Evolutionary conservation across 1,140 invertebrate genomes (phyloP).

Genomic region (Venturia canescens): DNA sequence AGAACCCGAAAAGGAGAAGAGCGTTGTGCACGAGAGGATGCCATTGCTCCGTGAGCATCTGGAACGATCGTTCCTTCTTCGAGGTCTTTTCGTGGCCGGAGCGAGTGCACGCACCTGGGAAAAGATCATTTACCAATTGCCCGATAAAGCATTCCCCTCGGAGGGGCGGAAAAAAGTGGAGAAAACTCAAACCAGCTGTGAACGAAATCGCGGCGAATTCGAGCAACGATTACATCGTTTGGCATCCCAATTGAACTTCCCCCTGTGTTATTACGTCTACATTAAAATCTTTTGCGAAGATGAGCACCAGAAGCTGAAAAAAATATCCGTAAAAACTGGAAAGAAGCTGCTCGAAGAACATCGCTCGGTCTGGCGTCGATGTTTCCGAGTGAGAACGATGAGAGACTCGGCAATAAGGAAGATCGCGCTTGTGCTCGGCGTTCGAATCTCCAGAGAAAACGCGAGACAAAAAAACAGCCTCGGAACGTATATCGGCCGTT

Average conservation of each 20-base stretch:
- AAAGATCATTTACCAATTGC: conserved; percentile 2
- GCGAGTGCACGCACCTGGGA: conserved; percentile 3
- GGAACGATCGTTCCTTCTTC: background rate
- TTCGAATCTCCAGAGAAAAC: background rate
- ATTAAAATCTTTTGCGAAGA: background rate
- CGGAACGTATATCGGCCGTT: background rate
- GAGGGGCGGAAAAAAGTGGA: background rate
- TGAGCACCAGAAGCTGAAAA: background rate
- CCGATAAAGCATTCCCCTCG: conserved; percentile 1
- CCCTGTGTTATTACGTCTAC: conserved; percentile 6
- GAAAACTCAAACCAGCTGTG: background rate
- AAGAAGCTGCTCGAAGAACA: background rate
- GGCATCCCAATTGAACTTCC: background rate
- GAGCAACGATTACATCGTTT: background rate
- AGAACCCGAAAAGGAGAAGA: background rate
- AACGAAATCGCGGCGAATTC: background rate
- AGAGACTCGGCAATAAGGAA: background rate
- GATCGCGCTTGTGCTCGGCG: background rate
- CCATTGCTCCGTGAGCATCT: background rate
- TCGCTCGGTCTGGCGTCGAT: conserved; percentile 9
- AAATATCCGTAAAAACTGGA: background rate
- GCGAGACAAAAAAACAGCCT: background rate
- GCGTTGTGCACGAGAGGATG: background rate
- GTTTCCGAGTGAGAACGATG: conserved; percentile 17
- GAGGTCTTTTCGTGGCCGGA: background rate